Evolutionary conservation across 30 jellyfish, hydroid and myxozoan genomes (phyloP), one percentile per base, ranked within the genome.

Genomic region (Catostylus mosaicus): DNA sequence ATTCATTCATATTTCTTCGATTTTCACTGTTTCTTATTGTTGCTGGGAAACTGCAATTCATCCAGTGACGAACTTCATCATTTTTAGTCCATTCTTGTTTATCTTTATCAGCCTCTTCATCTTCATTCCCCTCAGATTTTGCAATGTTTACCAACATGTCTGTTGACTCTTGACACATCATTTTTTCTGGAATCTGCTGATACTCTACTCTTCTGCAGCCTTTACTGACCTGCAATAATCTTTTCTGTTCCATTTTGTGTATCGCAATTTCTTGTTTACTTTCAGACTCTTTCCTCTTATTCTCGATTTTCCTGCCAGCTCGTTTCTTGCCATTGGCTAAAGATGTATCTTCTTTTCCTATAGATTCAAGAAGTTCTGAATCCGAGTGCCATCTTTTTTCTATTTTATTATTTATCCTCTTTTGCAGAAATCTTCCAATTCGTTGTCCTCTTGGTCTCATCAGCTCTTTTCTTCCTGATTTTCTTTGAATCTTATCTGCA

Each of bases 301-400:
- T 22, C 22, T 12, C 12, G 11, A 32, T 29, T 5, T 14, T 35
- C 26, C 26, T 38, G 8, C 16, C 72, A 26, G 47, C 54, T 27
- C 80, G 38, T 16, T 64, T 22, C 77, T 79, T 79, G 23, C 70
- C 47, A 16, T 48, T 72, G 18, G 78, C 78, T 20, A 18, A 30
- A 9, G 78, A 37, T 5, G 84, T 34, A 18, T 61, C 63, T 11
- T 63, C 90, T 64, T 70, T 79, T 26, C 19, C 24, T 5, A 45
- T 52, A 0, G 90, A 79, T 1, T 36, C 86, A 59, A 82, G 92
- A 59, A 82, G 92, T 73, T 82, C 92, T 2, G 92, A 68, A 37
- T 82, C 92, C 8, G 92, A 82, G 29, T 82, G 92, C 79, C 85
- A 82, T n/a, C 67, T 30, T 30, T 65, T 82, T 31, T 35, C 46